Percentiles rank a stretch among this genome's conserved stretches.
Evolutionary conservation across 2,888 invertebrate genomes (phyloP).

Genomic region (Eupithecia abbreviata): DNA sequence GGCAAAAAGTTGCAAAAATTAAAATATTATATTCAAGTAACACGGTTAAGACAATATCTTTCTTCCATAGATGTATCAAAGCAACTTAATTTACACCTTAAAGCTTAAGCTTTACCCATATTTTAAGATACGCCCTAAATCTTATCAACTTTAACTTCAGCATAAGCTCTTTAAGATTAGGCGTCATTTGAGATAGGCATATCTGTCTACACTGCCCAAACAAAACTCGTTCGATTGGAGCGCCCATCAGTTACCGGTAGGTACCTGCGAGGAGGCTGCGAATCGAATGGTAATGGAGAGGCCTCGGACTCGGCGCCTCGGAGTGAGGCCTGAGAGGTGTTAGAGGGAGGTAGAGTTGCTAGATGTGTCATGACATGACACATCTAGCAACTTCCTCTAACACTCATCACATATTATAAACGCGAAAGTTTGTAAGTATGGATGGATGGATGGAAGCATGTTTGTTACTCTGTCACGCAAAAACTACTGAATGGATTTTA

Average conservation of each 20-base stretch:
- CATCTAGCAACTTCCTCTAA: too few relatives aligned
- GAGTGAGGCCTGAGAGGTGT: neutral
- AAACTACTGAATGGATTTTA: too few relatives aligned
- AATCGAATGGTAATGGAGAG: constrained; percentile 36
- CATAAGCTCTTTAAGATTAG: constrained; percentile 2
- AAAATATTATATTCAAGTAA: too few relatives aligned
- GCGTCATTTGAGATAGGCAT: constrained; percentile 16
- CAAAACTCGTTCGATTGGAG: constrained; percentile 17
- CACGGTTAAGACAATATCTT: neutral
- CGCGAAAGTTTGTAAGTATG: too few relatives aligned
- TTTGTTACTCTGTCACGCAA: too few relatives aligned
- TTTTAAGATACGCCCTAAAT: neutral
- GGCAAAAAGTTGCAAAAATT: neutral
- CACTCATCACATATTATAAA: too few relatives aligned
- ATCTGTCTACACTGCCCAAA: constrained; percentile 20
- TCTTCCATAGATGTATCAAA: neutral
- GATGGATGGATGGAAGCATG: too few relatives aligned
- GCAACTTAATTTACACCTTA: neutral
- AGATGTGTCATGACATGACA: constrained; percentile 3
- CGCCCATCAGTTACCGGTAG: constrained; percentile 9
- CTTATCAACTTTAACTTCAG: constrained; percentile 1
- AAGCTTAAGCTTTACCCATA: neutral
- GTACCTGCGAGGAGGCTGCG: constrained; percentile 25
- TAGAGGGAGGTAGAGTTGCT: neutral
- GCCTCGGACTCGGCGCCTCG: neutral